Percentiles rank a stretch among this genome's conserved stretches.
Conservation (phyloP, 1,140 invertebrate genomes). For the Melitaea cinxia region DNA sequence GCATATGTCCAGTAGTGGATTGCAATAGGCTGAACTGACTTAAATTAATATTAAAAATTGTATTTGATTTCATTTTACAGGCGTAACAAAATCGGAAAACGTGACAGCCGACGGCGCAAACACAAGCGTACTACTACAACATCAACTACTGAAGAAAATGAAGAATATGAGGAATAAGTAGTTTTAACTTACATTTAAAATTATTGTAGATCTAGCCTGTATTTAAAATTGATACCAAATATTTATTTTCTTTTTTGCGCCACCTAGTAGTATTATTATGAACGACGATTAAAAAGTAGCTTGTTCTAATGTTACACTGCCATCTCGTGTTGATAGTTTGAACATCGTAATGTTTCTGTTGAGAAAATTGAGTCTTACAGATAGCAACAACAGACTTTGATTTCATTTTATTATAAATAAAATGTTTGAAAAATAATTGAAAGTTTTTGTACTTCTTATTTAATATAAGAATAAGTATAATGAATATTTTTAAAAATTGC, state of each 20-base stretch:
- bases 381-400: too few species aligned
- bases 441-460: too few species aligned
- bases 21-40: too few species aligned
- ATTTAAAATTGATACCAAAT: too few species aligned
- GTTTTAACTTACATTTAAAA: background rate
- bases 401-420: too few species aligned
- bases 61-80: slow-evolving; percentile 10
- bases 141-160: slow-evolving; percentile 51
- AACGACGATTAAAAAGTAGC: background rate
- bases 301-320: background rate
- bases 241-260: background rate
- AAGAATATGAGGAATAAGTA: slow-evolving; percentile 52
- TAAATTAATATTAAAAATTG: background rate
- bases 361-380: too few species aligned
- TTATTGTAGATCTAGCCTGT: too few species aligned
- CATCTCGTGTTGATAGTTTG: slow-evolving; percentile 3
- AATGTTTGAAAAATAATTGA: too few species aligned
- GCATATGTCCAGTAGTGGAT: too few species aligned
- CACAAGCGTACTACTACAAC: slow-evolving; percentile 48
- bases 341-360: background rate
- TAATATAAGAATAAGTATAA: too few species aligned
- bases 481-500: too few species aligned
- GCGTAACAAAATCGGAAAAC: slow-evolving; percentile 43
- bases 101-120: slow-evolving; percentile 49
- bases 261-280: slow-evolving; percentile 11